Evolutionary conservation across 1,140 invertebrate species (phyloP), one percentile per base, ranked within the genome.

Genomic region (Cataglyphis hispanica): DNA sequence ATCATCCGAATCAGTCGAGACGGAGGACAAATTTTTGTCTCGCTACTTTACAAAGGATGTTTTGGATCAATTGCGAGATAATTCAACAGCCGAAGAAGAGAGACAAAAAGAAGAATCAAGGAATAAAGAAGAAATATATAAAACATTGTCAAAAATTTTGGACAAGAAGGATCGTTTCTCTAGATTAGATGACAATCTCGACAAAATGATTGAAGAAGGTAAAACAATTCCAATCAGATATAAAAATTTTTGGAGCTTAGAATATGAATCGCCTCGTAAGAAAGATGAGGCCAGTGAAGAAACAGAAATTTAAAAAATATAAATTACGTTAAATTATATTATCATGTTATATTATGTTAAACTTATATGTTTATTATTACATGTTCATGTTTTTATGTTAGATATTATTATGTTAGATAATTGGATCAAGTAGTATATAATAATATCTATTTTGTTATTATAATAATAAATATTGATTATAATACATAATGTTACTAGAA

Each of bases 201-300:
- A 91, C 86, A 94, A 85, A 92, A 93, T 75, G 89, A 94, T 88
- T 87, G 94, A 91, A 89, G 94, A 91, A 91, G 93, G 31, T 89
- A 94, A 80, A 92, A 93, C 86, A 92, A 92, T 86, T 90, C 93
- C 70, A 90, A 93, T 94, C 0, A 94, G 93, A 56, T 95, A 95
- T 50, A 93, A 93, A 27, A 95, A 96, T 80, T 93, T 93, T 88
- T 96, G 95, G 95, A 95, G 95, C n/a, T 87, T 96, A 64, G 95
- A 96, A 91, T 96, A 96, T 89, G 93, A 93, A 69, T 89, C 87
- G 58, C 91, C 90, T 22, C 13, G 50, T n/a, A 75, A 61, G 25
- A 86, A 78, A 56, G 63, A 86, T 53, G 46, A 70, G 37, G 22
- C 13, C 5, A 72, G 56, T 13, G 80, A 87, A 46, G 25, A 74